Conservation (phyloP, 2,888 invertebrate genomes). For the Campaea margaritaria region DNA sequence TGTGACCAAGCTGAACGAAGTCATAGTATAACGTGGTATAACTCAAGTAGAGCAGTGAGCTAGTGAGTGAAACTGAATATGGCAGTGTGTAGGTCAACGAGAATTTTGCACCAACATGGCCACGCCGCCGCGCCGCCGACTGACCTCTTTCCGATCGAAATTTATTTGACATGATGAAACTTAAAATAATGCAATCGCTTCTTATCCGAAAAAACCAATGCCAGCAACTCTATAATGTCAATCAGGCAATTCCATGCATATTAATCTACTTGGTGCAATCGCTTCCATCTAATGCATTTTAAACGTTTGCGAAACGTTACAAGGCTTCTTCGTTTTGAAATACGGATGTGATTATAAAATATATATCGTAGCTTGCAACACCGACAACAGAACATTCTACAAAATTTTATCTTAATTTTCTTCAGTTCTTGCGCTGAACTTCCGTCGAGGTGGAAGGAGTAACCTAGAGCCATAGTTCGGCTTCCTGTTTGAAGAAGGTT, state of each 20-base stretch:
- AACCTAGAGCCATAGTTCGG: not conserved
- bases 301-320: slow-evolving; percentile 36
- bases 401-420: not conserved
- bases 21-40: not conserved
- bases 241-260: slow-evolving; percentile 35
- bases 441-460: not conserved
- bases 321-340: slow-evolving; percentile 31
- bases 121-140: slow-evolving; percentile 26
- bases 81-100: slow-evolving; percentile 55
- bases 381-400: slow-evolving; percentile 3
- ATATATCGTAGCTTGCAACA: slow-evolving; percentile 28
- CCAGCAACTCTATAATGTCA: slow-evolving; percentile 20
- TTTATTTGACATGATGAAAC: slow-evolving; percentile 17
- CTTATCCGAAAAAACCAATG: slow-evolving; percentile 29
- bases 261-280: slow-evolving; percentile 30
- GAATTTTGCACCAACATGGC: slow-evolving; percentile 47
- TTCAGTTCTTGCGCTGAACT: not conserved
- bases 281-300: slow-evolving; percentile 31
- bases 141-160: slow-evolving; percentile 50
- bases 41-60: slow-evolving; percentile 34
- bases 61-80: slow-evolving; percentile 49
- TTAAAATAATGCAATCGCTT: slow-evolving; percentile 11
- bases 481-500: not conserved
- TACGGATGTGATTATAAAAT: slow-evolving; percentile 34
- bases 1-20: slow-evolving; percentile 2